Conservation (phyloP, 2,888 invertebrate genomes). For the Tolmerus cingulatus region DNA sequence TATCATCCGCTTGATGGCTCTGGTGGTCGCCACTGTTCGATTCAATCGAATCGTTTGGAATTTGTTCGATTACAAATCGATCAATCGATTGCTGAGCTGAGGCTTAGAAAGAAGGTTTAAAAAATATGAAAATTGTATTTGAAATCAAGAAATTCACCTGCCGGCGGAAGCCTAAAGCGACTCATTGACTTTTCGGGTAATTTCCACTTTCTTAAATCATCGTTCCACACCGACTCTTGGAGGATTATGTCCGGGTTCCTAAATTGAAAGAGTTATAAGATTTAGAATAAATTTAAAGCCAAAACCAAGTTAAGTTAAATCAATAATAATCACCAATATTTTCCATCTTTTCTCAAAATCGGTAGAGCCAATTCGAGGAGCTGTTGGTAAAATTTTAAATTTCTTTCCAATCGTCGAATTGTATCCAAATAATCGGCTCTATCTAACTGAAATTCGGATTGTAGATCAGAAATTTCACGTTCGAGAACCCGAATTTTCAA, state of each 20-base stretch:
- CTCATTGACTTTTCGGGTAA: constrained; percentile 73
- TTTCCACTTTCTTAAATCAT: constrained; percentile 75
- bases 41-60: not conserved
- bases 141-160: constrained; percentile 59
- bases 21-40: not conserved
- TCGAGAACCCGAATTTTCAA: constrained; percentile 73
- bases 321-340: constrained; percentile 68
- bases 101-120: not conserved
- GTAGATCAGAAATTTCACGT: constrained; percentile 77
- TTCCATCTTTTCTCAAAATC: constrained; percentile 75
- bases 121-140: too few relatives aligned
- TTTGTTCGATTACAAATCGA: not conserved
- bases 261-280: too few relatives aligned
- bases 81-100: not conserved
- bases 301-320: too few relatives aligned
- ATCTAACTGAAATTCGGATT: constrained; percentile 82
- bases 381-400: constrained; percentile 72
- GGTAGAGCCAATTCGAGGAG: constrained; percentile 74
- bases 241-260: constrained; percentile 75
- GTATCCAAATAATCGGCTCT: constrained; percentile 84
- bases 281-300: too few relatives aligned
- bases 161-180: constrained; percentile 74
- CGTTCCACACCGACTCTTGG: constrained; percentile 76
- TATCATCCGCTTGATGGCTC: not conserved
- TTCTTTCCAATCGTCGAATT: constrained; percentile 76